phyloP scores from a whole-genome alignment of 2,888 invertebrate genomes.

The Selenia dentaria region DNA sequence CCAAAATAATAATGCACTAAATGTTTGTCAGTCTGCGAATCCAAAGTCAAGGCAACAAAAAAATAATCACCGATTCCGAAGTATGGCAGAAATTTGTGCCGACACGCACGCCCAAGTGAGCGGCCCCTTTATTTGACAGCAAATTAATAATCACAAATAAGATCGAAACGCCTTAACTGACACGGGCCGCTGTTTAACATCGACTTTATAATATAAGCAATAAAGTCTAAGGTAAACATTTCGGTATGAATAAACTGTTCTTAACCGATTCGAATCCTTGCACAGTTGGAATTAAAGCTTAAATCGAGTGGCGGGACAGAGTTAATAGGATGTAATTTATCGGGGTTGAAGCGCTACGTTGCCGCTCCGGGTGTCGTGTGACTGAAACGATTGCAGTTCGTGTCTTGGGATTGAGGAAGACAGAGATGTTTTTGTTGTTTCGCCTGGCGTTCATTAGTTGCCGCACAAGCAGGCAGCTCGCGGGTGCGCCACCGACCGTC shows the following conservation, averaged over 20 bases:
- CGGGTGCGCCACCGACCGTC: slow-evolving; percentile 67
- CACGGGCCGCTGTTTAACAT: slow-evolving; percentile 58
- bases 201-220: slow-evolving; percentile 67
- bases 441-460: slow-evolving; percentile 67
- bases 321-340: slow-evolving; percentile 84
- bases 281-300: slow-evolving; percentile 71
- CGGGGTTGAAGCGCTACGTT: slow-evolving; percentile 77
- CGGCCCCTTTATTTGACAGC: slow-evolving; percentile 85
- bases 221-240: slow-evolving; percentile 73
- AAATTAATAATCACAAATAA: slow-evolving; percentile 78
- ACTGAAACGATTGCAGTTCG: slow-evolving; percentile 51
- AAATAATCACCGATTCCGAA: slow-evolving; percentile 81
- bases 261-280: slow-evolving; percentile 81
- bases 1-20: slow-evolving; percentile 66
- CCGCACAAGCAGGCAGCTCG: slow-evolving; percentile 50
- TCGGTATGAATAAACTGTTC: slow-evolving; percentile 54
- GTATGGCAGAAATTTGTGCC: slow-evolving; percentile 83
- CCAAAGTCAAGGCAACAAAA: slow-evolving; percentile 74
- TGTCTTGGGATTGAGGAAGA: slow-evolving; percentile 47
- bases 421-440: slow-evolving; percentile 65
- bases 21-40: slow-evolving; percentile 77
- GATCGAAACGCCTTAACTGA: slow-evolving; percentile 70
- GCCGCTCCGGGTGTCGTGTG: slow-evolving; percentile 73
- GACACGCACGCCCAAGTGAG: slow-evolving; percentile 83
- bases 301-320: slow-evolving; percentile 77